A percentile compares a stretch with the other conserved stretches of the same genome.
Evolutionary conservation across 2,888 invertebrate genomes (phyloP).

Genomic region (Unio pictorum): DNA sequence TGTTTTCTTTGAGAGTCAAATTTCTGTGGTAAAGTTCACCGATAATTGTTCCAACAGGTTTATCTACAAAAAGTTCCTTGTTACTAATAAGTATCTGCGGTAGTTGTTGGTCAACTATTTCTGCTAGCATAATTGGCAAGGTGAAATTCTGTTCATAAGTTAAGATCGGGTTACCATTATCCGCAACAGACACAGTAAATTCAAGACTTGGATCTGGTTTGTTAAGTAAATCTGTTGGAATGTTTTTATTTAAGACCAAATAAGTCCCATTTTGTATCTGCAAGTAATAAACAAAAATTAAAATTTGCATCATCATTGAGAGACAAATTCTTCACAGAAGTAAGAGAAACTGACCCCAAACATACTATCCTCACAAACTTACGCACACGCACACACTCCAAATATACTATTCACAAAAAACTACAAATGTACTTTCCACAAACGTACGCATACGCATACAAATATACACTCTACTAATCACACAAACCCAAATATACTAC

Average conservation of each 20-base stretch:
- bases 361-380: too few relatives aligned
- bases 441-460: too few relatives aligned
- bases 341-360: too few relatives aligned
- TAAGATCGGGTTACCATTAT: slow-evolving; percentile 40
- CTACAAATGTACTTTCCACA: too few relatives aligned
- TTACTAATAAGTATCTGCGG: slow-evolving; percentile 37
- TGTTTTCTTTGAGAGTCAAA: slow-evolving; percentile 17
- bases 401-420: too few relatives aligned
- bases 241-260: slow-evolving; percentile 20
- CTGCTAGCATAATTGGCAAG: slow-evolving; percentile 39
- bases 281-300: slow-evolving; percentile 1
- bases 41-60: slow-evolving; percentile 26
- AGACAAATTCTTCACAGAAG: too few relatives aligned
- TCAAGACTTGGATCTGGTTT: slow-evolving; percentile 28
- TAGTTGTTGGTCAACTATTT: slow-evolving; percentile 29
- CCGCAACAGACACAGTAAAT: slow-evolving; percentile 37
- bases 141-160: slow-evolving; percentile 31
- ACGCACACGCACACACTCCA: too few relatives aligned
- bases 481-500: too few relatives aligned
- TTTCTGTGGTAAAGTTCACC: slow-evolving; percentile 35
- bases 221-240: slow-evolving; percentile 29
- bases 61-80: slow-evolving; percentile 25
- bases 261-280: slow-evolving; percentile 27
- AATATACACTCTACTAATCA: too few relatives aligned
- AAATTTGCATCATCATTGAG: neutral